Evolutionary conservation across 64 coral and sea anemone genomes (phyloP).

Genomic region (Porites lutea): DNA sequence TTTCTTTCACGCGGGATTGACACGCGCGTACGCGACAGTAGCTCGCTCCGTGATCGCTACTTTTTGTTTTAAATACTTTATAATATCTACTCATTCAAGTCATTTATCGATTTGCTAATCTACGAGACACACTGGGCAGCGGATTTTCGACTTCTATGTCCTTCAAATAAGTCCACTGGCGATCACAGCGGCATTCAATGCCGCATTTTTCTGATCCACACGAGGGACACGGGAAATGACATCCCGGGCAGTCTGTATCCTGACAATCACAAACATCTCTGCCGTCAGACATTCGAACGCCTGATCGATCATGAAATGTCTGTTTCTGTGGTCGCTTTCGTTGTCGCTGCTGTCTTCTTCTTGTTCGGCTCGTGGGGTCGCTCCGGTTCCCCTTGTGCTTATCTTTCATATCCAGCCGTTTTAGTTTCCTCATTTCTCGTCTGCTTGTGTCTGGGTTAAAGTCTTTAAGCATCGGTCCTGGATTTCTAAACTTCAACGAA

Average conservation of each 20-base stretch:
- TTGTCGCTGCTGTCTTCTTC: constrained; percentile 38
- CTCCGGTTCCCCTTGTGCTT: neutral
- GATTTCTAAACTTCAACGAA: constrained; percentile 91
- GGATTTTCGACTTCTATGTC: constrained; percentile 78
- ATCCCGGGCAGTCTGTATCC: constrained; percentile 83
- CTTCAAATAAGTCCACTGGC: constrained; percentile 90
- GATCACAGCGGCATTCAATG: constrained; percentile 90
- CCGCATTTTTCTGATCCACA: constrained; percentile 99
- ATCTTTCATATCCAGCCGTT: constrained; percentile 51
- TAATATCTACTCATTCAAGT: no score
- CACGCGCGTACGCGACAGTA: no score
- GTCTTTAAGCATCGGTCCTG: constrained; percentile 81
- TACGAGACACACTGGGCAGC: neutral
- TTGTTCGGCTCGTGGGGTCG: neutral
- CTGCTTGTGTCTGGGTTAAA: constrained; percentile 96
- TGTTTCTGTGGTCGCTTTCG: constrained; percentile 62
- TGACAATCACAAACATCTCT: constrained; percentile 98
- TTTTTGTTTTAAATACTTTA: no score
- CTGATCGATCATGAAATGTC: constrained; percentile 80
- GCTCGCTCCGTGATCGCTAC: no score
- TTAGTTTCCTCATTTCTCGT: constrained; percentile 90
- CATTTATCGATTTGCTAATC: constrained; percentile 40
- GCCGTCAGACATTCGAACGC: constrained; percentile 79
- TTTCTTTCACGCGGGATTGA: no score
- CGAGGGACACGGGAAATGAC: constrained; percentile 92